phyloP scores from a whole-genome alignment of 2,888 invertebrate species.

The Dioctria rufipes region DNA sequence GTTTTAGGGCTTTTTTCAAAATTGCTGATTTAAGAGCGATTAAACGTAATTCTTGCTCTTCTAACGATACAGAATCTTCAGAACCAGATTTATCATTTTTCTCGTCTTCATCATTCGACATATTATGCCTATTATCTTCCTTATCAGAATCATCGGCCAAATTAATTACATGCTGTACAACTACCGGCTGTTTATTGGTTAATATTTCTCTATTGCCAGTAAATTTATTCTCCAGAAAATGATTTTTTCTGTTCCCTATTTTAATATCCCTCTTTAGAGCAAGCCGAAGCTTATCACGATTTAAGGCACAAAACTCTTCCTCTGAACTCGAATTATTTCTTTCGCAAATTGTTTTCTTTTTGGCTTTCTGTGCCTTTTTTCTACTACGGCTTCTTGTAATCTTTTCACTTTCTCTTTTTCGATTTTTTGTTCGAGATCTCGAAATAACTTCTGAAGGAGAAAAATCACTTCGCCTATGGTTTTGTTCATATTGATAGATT shows the following conservation, averaged over 20 bases:
- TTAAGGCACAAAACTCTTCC: slow-evolving; percentile 61
- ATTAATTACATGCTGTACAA: slow-evolving; percentile 6
- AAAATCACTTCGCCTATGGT: not conserved
- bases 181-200: not conserved
- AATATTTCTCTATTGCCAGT: not conserved
- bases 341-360: slow-evolving; percentile 15
- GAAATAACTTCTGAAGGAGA: not conserved
- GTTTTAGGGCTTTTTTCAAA: slow-evolving; percentile 67
- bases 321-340: slow-evolving; percentile 40
- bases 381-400: slow-evolving; percentile 12
- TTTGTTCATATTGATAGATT: not conserved
- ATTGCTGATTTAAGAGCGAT: slow-evolving; percentile 70
- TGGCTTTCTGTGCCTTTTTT: slow-evolving; percentile 21
- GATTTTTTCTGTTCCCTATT: not conserved
- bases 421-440: not conserved
- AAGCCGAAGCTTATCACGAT: slow-evolving; percentile 65
- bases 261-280: slow-evolving; percentile 61
- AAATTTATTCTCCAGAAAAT: not conserved
- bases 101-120: slow-evolving; percentile 16
- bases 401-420: slow-evolving; percentile 53
- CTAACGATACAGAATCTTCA: slow-evolving; percentile 60
- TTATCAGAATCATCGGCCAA: slow-evolving; percentile 16
- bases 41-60: slow-evolving; percentile 67
- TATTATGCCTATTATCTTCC: slow-evolving; percentile 1
- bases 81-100: slow-evolving; percentile 35